phyloP scores from a whole-genome alignment of 1,140 invertebrate species.

The Neodiprion fabricii region DNA sequence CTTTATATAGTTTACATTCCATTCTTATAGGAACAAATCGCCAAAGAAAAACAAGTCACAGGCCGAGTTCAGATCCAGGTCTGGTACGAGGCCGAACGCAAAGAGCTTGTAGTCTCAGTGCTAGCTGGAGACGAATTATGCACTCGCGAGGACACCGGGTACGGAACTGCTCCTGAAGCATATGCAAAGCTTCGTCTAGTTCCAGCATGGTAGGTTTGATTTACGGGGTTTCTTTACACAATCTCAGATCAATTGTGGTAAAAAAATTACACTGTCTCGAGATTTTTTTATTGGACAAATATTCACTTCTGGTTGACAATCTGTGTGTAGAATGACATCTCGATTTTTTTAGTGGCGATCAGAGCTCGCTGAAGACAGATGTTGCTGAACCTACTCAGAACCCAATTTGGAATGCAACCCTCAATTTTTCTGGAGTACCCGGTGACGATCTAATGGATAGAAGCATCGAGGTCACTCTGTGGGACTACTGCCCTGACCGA shows the following conservation, averaged over 20 bases:
- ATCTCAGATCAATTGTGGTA: no score
- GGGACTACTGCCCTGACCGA: conserved; percentile 82
- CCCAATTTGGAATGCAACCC: conserved; percentile 90
- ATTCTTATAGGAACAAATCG: conserved; percentile 72
- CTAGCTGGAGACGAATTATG: conserved; percentile 85
- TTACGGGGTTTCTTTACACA: background rate
- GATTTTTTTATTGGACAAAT: no score
- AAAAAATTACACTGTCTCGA: no score
- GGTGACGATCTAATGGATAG: conserved; percentile 80
- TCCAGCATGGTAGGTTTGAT: conserved; percentile 73
- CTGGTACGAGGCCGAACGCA: conserved; percentile 83
- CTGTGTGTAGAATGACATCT: no score
- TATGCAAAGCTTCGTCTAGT: conserved; percentile 81
- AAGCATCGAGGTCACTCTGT: conserved; percentile 84
- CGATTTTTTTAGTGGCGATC: conserved; percentile 68
- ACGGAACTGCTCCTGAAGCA: conserved; percentile 78
- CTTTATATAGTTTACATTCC: no score
- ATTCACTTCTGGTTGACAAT: no score
- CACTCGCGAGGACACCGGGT: conserved; percentile 76
- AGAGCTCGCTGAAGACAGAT: conserved; percentile 77
- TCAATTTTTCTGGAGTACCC: conserved; percentile 78
- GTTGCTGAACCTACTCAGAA: conserved; percentile 83
- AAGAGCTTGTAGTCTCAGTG: conserved; percentile 81
- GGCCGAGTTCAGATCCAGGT: conserved; percentile 85
- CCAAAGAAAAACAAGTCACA: conserved; percentile 75